A percentile compares a stretch with the other conserved stretches of the same genome.
These are phyloP conservation scores for Neodiprion virginianus DNA, from an alignment of 1,140 invertebrate species.

Conservation along the genomic window DNA sequence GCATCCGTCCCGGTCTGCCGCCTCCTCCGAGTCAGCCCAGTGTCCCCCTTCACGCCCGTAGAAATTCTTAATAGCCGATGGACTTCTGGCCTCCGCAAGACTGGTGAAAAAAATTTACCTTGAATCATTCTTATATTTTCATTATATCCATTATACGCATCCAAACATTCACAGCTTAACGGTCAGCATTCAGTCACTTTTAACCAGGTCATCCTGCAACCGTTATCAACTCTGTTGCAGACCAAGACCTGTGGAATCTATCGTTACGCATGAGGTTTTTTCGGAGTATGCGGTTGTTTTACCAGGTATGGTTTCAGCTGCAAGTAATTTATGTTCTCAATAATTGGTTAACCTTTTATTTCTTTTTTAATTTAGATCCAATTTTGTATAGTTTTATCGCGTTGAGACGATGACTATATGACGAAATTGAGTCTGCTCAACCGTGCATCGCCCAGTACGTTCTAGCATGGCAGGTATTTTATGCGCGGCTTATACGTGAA, in stretches of 20 bases:
- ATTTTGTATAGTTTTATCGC: neutral
- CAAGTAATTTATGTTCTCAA: neutral
- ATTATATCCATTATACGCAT: too few relatives aligned
- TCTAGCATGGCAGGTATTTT: neutral
- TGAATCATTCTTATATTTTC: too few relatives aligned
- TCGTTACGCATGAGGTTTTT: too few relatives aligned
- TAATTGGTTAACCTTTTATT: neutral
- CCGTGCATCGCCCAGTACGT: neutral
- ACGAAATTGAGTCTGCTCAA: neutral
- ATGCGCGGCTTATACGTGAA: neutral
- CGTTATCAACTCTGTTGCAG: too few relatives aligned
- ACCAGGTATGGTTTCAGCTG: too few relatives aligned
- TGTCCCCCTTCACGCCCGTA: neutral
- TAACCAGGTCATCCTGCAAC: too few relatives aligned
- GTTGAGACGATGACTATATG: neutral
- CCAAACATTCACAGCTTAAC: too few relatives aligned
- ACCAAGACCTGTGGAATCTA: too few relatives aligned
- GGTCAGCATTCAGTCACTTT: too few relatives aligned
- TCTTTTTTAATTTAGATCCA: neutral
- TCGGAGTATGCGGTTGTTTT: too few relatives aligned
- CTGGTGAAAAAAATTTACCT: too few relatives aligned
- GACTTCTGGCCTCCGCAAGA: too few relatives aligned
- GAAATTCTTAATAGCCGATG: neutral
- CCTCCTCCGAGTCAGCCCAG: neutral
- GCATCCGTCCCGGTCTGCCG: constrained; percentile 7